phyloP scores from a whole-genome alignment of 2,797 vertebrate genomes.

The Erethizon dorsatum region DNA sequence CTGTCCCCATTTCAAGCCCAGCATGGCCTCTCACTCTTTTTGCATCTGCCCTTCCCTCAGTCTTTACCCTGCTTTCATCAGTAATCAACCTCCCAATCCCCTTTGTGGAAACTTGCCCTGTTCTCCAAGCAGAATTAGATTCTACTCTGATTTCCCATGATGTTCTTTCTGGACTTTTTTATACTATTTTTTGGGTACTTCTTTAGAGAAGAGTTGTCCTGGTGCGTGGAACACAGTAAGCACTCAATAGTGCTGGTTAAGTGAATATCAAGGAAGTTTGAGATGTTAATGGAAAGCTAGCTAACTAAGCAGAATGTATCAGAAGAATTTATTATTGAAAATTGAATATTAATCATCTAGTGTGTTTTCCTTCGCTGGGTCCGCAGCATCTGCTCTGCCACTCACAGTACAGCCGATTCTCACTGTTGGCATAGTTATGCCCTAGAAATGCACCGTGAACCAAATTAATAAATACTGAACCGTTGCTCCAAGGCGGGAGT shows the following conservation, averaged over 20 bases:
- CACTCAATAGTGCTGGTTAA: neutral
- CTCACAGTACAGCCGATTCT: neutral
- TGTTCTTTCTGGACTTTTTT: neutral
- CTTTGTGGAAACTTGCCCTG: constrained; percentile 3
- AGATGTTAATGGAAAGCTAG: constrained; percentile 6
- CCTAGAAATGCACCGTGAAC: neutral
- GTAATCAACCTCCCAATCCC: neutral
- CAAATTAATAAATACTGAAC: neutral
- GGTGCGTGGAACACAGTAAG: neutral
- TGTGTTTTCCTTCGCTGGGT: neutral
- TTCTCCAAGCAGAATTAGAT: constrained; percentile 30
- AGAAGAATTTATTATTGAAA: constrained; percentile 4
- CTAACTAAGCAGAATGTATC: constrained; percentile 42
- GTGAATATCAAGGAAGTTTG: neutral
- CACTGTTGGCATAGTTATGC: neutral
- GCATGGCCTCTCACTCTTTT: neutral
- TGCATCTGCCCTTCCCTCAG: neutral
- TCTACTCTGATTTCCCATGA: constrained; percentile 5
- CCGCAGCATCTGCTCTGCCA: neutral
- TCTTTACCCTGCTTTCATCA: neutral
- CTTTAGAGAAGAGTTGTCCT: constrained; percentile 26
- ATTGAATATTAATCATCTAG: neutral
- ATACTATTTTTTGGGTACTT: neutral
- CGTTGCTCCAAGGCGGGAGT: neutral
- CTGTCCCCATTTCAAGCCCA: neutral